Base-by-base conservation (phyloP, 2,888 invertebrate species). In the Alloscopus bannaensis region DNA sequence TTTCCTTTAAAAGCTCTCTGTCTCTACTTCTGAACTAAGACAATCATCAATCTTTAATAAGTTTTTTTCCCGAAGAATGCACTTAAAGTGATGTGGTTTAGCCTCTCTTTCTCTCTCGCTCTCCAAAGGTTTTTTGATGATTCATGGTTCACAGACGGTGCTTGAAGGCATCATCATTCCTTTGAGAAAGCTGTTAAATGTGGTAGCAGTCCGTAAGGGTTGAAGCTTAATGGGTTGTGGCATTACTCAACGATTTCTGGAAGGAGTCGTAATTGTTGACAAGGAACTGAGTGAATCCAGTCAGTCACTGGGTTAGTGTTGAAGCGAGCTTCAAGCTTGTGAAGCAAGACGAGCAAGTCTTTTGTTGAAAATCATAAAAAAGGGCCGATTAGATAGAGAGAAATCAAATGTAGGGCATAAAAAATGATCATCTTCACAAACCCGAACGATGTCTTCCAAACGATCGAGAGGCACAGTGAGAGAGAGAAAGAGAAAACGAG, bases 361-460 rank as follows among this genome's bases (percentile, higher is more conserved):
- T 76, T 68, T 76, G 66, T 68, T 68, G 52, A 64, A 68, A 71
- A 71, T 71, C 65, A 65, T 78, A 65, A 78, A 68, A 59, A 78
- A 78, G 71, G 59, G 70, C 71, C 78, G 78, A 78, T 78, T 78
- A 65, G 71, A 71, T 71, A 24, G 70, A 59, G 59, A 65, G 70
- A 77, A 78, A 78, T 78, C 78, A 78, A 78, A 78, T 65, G 78
- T 78, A 78, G 78, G 78, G 70, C 78, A 78, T 64, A 77, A 77
- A 68, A 66, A 68, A 66, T 69, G 77, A 77, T 69, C 42, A 71
- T 78, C 62, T 69, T 69, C 50, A 76, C n/a, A n/a, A n/a, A n/a
- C n/a, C n/a, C n/a, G n/a, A n/a, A n/a, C n/a, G n/a, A n/a, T n/a
- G n/a, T n/a, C n/a, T n/a, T n/a, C n/a, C n/a, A n/a, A n/a, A n/a